Evolutionary conservation across 2,113 vertebrate genomes (phyloP).

Genomic region (Sylvietta virens): DNA sequence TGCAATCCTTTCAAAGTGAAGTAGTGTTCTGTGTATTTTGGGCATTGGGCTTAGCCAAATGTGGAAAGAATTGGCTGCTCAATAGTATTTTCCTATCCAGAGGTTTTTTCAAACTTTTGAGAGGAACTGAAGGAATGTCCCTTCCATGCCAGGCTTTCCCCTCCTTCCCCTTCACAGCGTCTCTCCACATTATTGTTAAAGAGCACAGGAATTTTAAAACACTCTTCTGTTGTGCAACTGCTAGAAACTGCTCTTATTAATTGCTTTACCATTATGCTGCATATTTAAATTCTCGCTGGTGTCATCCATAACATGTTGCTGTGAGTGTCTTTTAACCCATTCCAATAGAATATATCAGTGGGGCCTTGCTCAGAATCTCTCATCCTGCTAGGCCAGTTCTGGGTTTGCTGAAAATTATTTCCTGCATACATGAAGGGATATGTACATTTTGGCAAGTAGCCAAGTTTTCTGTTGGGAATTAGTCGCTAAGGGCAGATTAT

Average conservation of each 20-base stretch:
- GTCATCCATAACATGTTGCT: background rate
- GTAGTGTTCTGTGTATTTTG: constrained; percentile 73
- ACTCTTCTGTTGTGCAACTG: constrained; percentile 34
- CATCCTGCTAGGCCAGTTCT: background rate
- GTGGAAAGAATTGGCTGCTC: constrained; percentile 72
- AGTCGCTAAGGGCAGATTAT: background rate
- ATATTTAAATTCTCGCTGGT: background rate
- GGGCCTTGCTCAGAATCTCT: background rate
- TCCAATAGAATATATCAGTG: background rate
- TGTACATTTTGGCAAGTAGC: constrained; percentile 11
- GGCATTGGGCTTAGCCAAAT: constrained; percentile 63
- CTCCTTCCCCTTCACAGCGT: background rate
- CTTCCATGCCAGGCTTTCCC: constrained; percentile 43
- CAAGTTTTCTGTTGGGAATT: background rate
- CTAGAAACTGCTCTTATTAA: constrained; percentile 49
- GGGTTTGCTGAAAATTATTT: background rate
- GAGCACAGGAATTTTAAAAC: constrained; percentile 48
- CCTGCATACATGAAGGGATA: background rate
- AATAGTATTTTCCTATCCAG: constrained; percentile 72
- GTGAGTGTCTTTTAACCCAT: background rate
- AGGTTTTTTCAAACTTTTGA: constrained; percentile 70
- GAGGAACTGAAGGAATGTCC: constrained; percentile 70
- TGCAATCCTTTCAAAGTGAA: constrained; percentile 73
- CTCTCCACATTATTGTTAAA: constrained; percentile 47
- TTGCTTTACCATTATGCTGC: constrained; percentile 11